These are phyloP conservation scores for Sylvicapra grimmia DNA, from an alignment of 2,113 vertebrate genomes.

Conservation along the genomic window DNA sequence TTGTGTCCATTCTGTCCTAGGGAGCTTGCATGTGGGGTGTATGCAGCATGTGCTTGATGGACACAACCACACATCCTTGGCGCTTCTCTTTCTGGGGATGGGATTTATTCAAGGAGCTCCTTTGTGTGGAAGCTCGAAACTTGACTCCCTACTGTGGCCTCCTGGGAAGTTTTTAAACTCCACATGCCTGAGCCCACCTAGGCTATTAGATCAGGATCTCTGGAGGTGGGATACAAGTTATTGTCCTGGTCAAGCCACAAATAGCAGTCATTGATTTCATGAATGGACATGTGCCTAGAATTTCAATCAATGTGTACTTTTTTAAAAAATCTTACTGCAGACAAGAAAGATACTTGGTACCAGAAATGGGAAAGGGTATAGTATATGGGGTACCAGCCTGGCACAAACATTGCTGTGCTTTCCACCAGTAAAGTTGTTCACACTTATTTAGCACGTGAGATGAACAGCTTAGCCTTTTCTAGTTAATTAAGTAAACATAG, in stretches of 20 bases:
- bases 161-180: background rate
- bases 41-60: fast-evolving
- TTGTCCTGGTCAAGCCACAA: background rate
- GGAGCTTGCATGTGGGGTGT: background rate
- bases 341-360: background rate
- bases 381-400: background rate
- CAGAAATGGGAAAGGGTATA: background rate
- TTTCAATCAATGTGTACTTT: background rate
- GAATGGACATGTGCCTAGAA: background rate
- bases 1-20: background rate
- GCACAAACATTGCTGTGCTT: background rate
- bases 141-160: background rate
- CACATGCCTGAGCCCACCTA: background rate
- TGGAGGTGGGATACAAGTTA: background rate
- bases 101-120: background rate
- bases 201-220: background rate
- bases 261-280: background rate
- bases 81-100: fast-evolving
- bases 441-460: background rate
- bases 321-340: background rate
- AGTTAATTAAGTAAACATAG: background rate
- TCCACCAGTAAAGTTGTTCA: background rate
- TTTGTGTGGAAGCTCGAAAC: background rate
- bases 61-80: fast-evolving
- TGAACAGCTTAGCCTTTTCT: background rate